A percentile compares a stretch with the other conserved stretches of the same genome.
Evolutionary conservation across 2,888 invertebrate species (phyloP).

Genomic region (Conistra vaccinii): DNA sequence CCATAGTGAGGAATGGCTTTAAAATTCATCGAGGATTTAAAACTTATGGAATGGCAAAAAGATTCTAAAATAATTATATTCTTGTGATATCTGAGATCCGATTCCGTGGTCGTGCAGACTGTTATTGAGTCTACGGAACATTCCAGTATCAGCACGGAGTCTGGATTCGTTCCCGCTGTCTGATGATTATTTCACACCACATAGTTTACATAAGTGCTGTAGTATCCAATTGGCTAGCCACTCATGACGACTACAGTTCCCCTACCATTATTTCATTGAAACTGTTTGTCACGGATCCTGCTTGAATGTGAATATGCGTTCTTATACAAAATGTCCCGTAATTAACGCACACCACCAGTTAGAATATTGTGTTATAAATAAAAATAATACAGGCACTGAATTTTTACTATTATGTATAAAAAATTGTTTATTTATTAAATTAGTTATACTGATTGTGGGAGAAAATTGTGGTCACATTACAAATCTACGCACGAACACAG

Average conservation of each 20-base stretch:
- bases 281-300: not conserved
- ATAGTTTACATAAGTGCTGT: not conserved
- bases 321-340: not conserved
- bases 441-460: too few species aligned
- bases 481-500: too few species aligned
- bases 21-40: conserved; percentile 73
- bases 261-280: conserved; percentile 24
- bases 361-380: too few species aligned
- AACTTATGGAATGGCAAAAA: conserved; percentile 7
- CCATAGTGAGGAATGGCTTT: conserved; percentile 75
- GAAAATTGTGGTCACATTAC: too few species aligned
- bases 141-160: not conserved
- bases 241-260: conserved; percentile 3
- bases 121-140: not conserved
- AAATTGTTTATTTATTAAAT: too few species aligned
- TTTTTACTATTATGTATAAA: too few species aligned
- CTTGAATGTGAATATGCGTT: not conserved
- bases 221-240: conserved; percentile 12
- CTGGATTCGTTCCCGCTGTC: not conserved
- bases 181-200: not conserved
- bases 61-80: not conserved
- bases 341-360: too few species aligned
- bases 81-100: not conserved
- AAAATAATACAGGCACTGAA: too few species aligned
- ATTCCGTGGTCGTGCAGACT: too few species aligned